Percentiles rank a stretch among this genome's conserved stretches.
Evolutionary conservation across 2,888 invertebrate genomes (phyloP).

Genomic region (Tetranychus truncatus): DNA sequence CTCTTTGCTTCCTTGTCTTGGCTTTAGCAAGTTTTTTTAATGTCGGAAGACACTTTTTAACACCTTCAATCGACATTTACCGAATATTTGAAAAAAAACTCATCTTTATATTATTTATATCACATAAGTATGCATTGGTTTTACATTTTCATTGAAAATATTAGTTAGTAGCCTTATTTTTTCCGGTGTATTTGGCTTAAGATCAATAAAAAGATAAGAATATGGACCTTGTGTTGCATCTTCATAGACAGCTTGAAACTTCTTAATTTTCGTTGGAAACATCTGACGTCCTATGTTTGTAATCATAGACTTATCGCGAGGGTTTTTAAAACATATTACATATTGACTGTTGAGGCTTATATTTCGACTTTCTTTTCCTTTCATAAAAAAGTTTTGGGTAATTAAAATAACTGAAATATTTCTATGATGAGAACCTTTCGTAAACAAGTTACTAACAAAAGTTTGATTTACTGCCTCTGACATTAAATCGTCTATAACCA

Average conservation of each 20-base stretch:
- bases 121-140: not conserved
- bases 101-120: not conserved
- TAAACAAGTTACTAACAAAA: not conserved
- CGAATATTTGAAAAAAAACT: too few relatives aligned
- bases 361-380: not conserved
- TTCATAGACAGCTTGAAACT: slow-evolving; percentile 16
- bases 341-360: not conserved
- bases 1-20: not conserved
- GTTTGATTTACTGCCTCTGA: not conserved
- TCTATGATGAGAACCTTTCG: not conserved
- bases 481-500: not conserved
- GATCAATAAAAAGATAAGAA: slow-evolving; percentile 25
- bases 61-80: not conserved
- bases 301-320: too few relatives aligned
- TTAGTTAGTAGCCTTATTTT: slow-evolving; percentile 17
- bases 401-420: not conserved
- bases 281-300: too few relatives aligned
- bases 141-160: slow-evolving; percentile 7
- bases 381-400: not conserved
- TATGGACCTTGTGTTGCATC: slow-evolving; percentile 22
- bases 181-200: slow-evolving; percentile 23
- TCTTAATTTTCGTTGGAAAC: too few relatives aligned
- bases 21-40: slow-evolving; percentile 2
- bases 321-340: too few relatives aligned
- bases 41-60: not conserved